These are phyloP conservation scores for Dipodomys merriami DNA, from an alignment of 2,113 vertebrate genomes.

Conservation along the genomic window DNA sequence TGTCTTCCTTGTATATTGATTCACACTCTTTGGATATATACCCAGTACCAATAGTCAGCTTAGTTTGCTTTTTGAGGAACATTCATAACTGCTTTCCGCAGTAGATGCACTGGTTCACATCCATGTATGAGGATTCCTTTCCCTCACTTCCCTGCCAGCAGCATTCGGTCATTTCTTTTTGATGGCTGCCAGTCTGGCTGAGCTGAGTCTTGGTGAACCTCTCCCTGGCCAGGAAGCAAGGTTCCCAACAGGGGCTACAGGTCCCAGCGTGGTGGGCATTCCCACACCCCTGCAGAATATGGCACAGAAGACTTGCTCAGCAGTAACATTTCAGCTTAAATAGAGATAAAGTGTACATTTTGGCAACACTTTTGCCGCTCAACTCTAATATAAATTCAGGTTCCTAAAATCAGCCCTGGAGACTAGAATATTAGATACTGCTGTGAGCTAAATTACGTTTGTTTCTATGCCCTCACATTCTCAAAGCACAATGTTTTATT, in stretches of 20 bases:
- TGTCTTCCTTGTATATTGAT: too few species aligned
- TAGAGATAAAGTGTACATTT: not conserved
- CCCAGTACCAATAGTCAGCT: too few species aligned
- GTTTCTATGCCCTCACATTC: slow-evolving; percentile 66
- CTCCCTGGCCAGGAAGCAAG: not conserved
- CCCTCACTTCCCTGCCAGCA: too few species aligned
- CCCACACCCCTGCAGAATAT: not conserved
- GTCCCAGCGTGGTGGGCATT: accelerated
- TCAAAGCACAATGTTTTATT: slow-evolving; percentile 76
- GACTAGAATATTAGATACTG: not conserved
- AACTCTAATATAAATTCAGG: slow-evolving; percentile 37
- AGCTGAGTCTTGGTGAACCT: too few species aligned
- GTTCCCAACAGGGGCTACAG: not conserved
- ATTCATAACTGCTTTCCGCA: too few species aligned
- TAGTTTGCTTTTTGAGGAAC: too few species aligned
- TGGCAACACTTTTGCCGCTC: slow-evolving; percentile 21
- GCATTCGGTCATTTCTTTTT: too few species aligned
- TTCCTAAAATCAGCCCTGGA: slow-evolving; percentile 32
- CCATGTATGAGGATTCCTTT: too few species aligned
- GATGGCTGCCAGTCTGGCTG: too few species aligned
- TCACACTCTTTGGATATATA: too few species aligned
- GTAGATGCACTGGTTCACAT: too few species aligned
- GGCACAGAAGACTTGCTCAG: not conserved
- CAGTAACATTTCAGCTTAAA: slow-evolving; percentile 6
- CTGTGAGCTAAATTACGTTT: slow-evolving; percentile 45